Evolutionary conservation across 2,797 vertebrate genomes (phyloP).

Genomic region (Tenualosa ilisha): DNA sequence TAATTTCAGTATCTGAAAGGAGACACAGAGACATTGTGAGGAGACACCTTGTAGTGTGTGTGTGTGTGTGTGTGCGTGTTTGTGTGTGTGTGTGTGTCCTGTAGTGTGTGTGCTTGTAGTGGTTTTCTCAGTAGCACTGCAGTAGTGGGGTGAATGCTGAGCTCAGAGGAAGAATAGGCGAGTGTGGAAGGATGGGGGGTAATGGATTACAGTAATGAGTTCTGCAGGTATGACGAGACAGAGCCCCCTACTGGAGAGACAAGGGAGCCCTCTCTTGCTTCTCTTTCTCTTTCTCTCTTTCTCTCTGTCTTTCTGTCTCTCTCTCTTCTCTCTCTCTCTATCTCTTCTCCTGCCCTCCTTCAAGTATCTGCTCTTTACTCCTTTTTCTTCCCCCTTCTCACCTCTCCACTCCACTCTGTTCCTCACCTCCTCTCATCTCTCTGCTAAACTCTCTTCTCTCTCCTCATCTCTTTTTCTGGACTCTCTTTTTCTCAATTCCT

Average conservation of each 20-base stretch:
- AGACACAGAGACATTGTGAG: too few species aligned
- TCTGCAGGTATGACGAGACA: neutral
- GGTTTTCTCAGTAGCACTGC: too few species aligned
- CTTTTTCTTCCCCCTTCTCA: neutral
- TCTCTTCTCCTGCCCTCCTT: conserved; percentile 36
- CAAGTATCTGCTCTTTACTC: conserved; percentile 18
- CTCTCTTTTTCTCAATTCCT: neutral
- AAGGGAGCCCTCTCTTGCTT: neutral
- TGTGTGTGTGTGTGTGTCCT: conserved; percentile 6
- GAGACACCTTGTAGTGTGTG: neutral
- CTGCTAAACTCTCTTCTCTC: too few species aligned
- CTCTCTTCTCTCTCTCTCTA: neutral
- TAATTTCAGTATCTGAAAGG: too few species aligned
- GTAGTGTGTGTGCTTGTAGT: neutral
- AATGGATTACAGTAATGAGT: neutral
- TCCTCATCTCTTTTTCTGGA: too few species aligned
- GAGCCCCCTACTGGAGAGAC: neutral
- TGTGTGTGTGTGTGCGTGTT: conserved; percentile 6
- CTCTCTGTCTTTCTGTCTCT: neutral
- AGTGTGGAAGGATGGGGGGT: neutral
- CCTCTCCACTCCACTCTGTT: too few species aligned
- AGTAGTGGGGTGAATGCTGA: neutral
- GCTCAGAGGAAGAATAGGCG: neutral
- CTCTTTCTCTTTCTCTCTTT: neutral
- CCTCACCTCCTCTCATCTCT: neutral